Evolutionary conservation across 2,113 vertebrate genomes (phyloP), one percentile per base, ranked within the genome.

Genomic region (Zosterops pallidus): DNA sequence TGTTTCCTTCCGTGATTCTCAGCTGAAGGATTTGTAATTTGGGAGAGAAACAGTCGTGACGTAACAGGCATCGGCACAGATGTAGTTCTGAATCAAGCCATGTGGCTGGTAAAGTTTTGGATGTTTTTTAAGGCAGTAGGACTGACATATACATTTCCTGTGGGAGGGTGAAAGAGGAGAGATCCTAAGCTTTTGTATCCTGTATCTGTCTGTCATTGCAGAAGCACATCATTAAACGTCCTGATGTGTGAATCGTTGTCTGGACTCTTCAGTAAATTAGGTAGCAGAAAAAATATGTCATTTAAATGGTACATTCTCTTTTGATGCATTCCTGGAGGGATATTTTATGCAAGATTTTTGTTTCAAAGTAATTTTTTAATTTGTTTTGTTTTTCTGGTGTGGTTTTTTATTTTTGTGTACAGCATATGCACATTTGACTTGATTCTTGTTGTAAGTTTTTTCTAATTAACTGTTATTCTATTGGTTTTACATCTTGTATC

Each of bases 221-320:
- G 78, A 46, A 75, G 23, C 56, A 52, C 57, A 7, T 42, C 1
- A 0, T 56, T 31, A 94, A 91, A 79, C 35, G 5, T 0, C 2
- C 4, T 4, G 15, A 9, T 25, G 26, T 79, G 55, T 71, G 57
- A 78, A 68, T 63, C 9, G 2, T 92, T 85, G 81, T 77, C 84
- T 95, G 74, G 86, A 81, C 25, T 89, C 67, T 90, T 89, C 70
- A 26, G 41, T 89, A 86, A n/a, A 55, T 76, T 79, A 46, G 93
- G 76, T 82, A 92, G 82, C 76, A 94, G 80, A 90, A 91, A 90
- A 90, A 84, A 39, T 56, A 84, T 68, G 31, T 62, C 52, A 79
- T 75, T 92, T 81, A 86, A 94, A 82, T 91, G 72, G 29, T 64
- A 28, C 67, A 55, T 72, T 74, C 39, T 91, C 53, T 57, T 82